phyloP scores from a whole-genome alignment of 2,888 invertebrate species.

The Prosapia bicincta region DNA sequence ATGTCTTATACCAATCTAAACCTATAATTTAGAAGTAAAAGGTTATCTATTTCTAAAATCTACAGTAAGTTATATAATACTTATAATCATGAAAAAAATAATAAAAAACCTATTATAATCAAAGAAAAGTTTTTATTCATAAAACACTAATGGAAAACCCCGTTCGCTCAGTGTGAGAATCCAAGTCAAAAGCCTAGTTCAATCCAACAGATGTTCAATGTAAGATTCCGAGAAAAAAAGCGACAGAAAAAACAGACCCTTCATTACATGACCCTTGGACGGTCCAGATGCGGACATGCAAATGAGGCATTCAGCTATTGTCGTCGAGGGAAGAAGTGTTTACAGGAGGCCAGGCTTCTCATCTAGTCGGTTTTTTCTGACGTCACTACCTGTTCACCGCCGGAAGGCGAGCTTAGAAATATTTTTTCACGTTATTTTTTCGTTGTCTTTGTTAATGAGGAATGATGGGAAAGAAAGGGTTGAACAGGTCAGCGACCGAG shows the following conservation, averaged over 20 bases:
- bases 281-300: not conserved
- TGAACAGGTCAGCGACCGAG: not conserved
- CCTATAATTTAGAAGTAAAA: too few relatives aligned
- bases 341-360: not conserved
- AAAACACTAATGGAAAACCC: too few relatives aligned
- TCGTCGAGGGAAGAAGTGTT: not conserved
- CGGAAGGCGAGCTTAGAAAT: not conserved
- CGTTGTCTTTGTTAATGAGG: constrained; percentile 14
- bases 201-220: not conserved
- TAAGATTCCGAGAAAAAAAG: not conserved
- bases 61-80: too few relatives aligned
- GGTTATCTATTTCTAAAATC: too few relatives aligned
- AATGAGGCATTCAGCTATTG: not conserved
- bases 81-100: too few relatives aligned
- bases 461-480: constrained; percentile 2
- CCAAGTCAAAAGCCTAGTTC: too few relatives aligned
- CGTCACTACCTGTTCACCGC: constrained; percentile 7
- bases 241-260: not conserved
- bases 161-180: not conserved
- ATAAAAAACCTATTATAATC: too few relatives aligned
- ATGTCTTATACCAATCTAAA: too few relatives aligned
- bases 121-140: too few relatives aligned
- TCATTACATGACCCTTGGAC: not conserved
- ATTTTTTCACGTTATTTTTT: constrained; percentile 17
- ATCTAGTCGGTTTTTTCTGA: constrained; percentile 1